Percentiles rank a stretch among this genome's conserved stretches.
Conservation (phyloP, 2,888 invertebrate genomes). For the Bimastos eiseni region DNA sequence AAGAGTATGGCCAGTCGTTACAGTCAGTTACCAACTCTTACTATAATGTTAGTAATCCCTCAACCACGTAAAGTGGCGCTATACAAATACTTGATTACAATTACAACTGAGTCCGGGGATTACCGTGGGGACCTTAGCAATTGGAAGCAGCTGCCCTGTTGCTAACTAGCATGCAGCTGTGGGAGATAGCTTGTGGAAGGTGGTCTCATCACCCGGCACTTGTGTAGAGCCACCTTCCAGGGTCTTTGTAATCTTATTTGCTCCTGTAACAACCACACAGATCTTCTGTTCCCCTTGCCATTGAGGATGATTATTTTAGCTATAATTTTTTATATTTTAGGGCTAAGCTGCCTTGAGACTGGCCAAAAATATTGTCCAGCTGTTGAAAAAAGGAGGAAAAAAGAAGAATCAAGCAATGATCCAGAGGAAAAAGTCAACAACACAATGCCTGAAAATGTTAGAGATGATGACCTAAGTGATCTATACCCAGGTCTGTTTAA, state of each 20-base stretch:
- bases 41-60: too few species aligned
- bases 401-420: constrained; percentile 46
- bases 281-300: neutral
- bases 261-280: neutral
- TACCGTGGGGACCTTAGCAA: too few species aligned
- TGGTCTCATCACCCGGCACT: neutral
- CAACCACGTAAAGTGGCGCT: too few species aligned
- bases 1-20: too few species aligned
- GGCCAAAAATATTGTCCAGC: constrained; percentile 49
- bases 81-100: too few species aligned
- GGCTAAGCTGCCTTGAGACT: constrained; percentile 52
- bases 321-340: constrained; percentile 41
- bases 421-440: constrained; percentile 38
- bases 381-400: constrained; percentile 39
- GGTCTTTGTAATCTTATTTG: neutral
- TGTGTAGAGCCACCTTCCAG: neutral
- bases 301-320: neutral
- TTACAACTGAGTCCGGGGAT: too few species aligned
- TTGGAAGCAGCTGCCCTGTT: too few species aligned
- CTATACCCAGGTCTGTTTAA: constrained; percentile 51
- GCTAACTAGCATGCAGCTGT: too few species aligned
- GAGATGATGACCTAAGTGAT: constrained; percentile 49
- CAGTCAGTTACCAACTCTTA: too few species aligned
- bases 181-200: neutral
- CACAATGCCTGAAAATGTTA: constrained; percentile 38